These are phyloP conservation scores for Sylvia borin DNA, from an alignment of 2,797 vertebrate genomes.

Conservation along the genomic window DNA sequence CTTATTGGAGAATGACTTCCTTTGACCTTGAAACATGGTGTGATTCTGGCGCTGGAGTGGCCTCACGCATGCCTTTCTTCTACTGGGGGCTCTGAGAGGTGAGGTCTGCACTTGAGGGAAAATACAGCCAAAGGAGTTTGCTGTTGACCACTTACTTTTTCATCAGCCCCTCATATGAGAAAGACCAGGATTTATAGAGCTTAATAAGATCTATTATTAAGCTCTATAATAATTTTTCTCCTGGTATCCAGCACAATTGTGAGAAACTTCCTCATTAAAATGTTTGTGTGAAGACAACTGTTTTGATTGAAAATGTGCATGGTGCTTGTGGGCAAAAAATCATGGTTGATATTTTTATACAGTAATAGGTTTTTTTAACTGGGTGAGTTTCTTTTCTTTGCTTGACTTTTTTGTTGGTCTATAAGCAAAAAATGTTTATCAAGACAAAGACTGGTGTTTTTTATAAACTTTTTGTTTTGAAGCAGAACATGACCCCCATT, in stretches of 20 bases:
- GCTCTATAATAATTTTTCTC: too few relatives aligned
- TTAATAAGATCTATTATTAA: too few relatives aligned
- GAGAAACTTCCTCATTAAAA: background rate
- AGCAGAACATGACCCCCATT: background rate
- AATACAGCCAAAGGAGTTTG: background rate
- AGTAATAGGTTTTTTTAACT: background rate
- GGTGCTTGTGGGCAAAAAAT: background rate
- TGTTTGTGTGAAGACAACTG: background rate
- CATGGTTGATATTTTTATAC: background rate
- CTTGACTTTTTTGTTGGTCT: background rate
- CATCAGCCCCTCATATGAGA: background rate
- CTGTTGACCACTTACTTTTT: background rate
- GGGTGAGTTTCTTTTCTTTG: background rate
- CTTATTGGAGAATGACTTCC: background rate
- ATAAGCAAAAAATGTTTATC: background rate
- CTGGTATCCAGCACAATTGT: background rate
- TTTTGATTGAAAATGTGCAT: background rate
- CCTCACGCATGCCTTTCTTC: background rate
- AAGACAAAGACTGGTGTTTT: background rate
- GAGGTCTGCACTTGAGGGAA: background rate
- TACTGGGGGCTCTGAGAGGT: background rate
- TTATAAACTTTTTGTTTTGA: background rate
- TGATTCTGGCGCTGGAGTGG: background rate
- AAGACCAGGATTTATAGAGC: background rate
- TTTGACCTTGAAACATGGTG: background rate